These are phyloP conservation scores for Rhinopithecus roxellana DNA, from an alignment of 2,113 vertebrate genomes.

Conservation along the genomic window DNA sequence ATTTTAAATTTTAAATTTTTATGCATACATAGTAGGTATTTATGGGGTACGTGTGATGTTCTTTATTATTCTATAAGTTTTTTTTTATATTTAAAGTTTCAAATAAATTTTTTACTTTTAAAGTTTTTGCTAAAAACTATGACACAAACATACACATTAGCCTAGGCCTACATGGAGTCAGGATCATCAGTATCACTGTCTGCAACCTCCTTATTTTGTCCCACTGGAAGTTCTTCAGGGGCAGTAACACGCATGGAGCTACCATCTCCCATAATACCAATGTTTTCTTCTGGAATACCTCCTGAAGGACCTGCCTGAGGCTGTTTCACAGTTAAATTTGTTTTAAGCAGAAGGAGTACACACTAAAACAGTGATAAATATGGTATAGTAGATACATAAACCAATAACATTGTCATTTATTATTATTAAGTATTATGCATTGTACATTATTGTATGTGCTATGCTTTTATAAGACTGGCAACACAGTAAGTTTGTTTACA, in stretches of 20 bases:
- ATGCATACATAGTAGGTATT: too few relatives aligned
- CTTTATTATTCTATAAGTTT: neutral
- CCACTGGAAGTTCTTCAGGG: neutral
- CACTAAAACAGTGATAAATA: neutral
- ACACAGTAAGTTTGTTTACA: too few relatives aligned
- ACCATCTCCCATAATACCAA: neutral
- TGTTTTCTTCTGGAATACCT: neutral
- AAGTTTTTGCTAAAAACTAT: neutral
- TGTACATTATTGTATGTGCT: neutral
- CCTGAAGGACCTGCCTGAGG: neutral
- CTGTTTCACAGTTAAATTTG: neutral
- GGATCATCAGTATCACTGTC: neutral
- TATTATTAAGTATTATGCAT: too few relatives aligned
- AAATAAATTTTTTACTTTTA: neutral
- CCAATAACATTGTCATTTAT: neutral
- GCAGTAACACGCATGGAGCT: neutral
- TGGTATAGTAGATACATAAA: neutral
- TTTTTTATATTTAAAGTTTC: neutral
- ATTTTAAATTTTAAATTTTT: too few relatives aligned
- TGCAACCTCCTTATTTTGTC: neutral
- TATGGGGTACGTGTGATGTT: too few relatives aligned
- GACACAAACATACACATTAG: neutral
- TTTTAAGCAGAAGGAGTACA: neutral
- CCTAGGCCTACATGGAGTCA: neutral
- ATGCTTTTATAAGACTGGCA: too few relatives aligned